These are phyloP conservation scores for Pantherophis alleghaniensis DNA, from an alignment of 2,797 vertebrate genomes.

Conservation along the genomic window DNA sequence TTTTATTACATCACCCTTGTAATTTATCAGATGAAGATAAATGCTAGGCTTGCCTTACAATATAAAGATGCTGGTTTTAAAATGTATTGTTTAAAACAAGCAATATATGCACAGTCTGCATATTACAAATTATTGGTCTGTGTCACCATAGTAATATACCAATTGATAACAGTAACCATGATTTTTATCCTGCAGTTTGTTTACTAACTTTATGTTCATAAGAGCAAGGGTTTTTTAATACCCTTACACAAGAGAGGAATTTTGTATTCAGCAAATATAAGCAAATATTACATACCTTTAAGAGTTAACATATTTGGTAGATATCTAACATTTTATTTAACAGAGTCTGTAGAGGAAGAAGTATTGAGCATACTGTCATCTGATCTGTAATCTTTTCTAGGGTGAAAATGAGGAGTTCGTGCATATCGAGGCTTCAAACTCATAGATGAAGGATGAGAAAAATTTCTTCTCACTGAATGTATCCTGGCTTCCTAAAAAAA, in stretches of 20 bases:
- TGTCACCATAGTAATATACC: constrained; percentile 40
- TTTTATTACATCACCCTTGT: not conserved
- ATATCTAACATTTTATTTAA: constrained; percentile 57
- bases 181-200: constrained; percentile 50
- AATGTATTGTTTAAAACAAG: constrained; percentile 6
- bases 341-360: constrained; percentile 59
- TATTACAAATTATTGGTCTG: constrained; percentile 42
- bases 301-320: not conserved
- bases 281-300: constrained; percentile 8
- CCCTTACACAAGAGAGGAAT: constrained; percentile 41
- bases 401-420: constrained; percentile 56
- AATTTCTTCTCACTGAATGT: constrained; percentile 66
- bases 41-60: not conserved
- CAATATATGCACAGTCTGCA: constrained; percentile 15
- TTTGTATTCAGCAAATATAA: constrained; percentile 40
- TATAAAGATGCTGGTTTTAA: not conserved
- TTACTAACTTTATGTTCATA: constrained; percentile 27
- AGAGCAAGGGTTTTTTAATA: constrained; percentile 25
- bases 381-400: constrained; percentile 59
- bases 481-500: constrained; percentile 64
- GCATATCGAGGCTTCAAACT: constrained; percentile 59
- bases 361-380: constrained; percentile 56
- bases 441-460: constrained; percentile 53
- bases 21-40: constrained; percentile 20
- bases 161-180: constrained; percentile 53